Evolutionary conservation across 2,888 invertebrate species (phyloP), one percentile per base, ranked within the genome.

Genomic region (Argyresthia albistria): DNA sequence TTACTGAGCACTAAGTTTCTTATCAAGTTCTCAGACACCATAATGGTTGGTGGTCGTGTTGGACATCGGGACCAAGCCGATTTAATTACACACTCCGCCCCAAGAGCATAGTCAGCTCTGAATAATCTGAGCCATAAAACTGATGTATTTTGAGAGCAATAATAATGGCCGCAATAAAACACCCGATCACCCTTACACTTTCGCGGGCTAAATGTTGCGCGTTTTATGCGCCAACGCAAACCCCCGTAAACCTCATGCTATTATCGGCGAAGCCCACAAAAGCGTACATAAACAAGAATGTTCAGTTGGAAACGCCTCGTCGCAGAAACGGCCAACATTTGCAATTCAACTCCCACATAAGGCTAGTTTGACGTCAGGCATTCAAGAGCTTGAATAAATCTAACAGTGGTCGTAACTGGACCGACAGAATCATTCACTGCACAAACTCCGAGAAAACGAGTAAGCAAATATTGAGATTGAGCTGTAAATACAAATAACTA

Each of bases 201-300:
- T 70, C 67, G 59, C 62, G 62, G 59, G 62, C 65, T 72, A 72
- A 39, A 70, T 69, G 62, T 55, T 56, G 57, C 55, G 55, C 55
- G 62, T 67, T 76, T 74, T 74, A 79, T 78, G 80, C 72, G 69
- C 62, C 52, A 54, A 59, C 68, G 70, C 69, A 71, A 55, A 62
- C 59, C 56, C 60, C 73, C 73, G 71, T 77, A 72, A 76, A 77
- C 66, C 43, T 16, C 39, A 42, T 11, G 43, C 51, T 16, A 39
- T 49, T 49, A 49, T 37, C 42, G 39, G 35, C 49, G 37, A 8
- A n/a, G 37, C 15, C 16, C 49, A 49, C 36, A 35, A 25, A 25
- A 25, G 25, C 25, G 2, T 25, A 25, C 2, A 25, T 25, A 25
- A 25, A 25, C 25, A 6, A 25, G 25, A 25, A 25, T 25, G 25